A percentile compares a stretch with the other conserved stretches of the same genome.
Conservation (phyloP, 2,113 vertebrate genomes). For the Mastomys natalensis region DNA sequence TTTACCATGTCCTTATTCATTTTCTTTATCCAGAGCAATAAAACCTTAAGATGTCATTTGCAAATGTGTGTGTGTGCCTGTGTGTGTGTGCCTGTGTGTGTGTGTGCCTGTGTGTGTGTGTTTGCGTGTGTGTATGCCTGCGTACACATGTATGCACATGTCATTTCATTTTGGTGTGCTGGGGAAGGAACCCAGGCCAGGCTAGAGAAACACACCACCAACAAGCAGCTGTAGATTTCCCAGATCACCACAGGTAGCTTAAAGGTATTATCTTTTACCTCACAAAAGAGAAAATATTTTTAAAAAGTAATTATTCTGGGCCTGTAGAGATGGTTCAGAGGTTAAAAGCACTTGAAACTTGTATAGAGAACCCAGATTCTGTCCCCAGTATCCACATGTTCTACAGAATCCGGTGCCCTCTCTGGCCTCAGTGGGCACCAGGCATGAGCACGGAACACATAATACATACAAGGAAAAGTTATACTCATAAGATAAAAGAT, state of each 20-base stretch:
- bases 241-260: neutral
- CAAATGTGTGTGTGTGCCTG: neutral
- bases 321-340: neutral
- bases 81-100: no score
- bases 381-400: neutral
- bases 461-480: neutral
- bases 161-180: neutral
- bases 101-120: no score
- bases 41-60: neutral
- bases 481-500: no score
- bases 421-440: neutral
- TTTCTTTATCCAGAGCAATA: neutral
- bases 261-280: neutral
- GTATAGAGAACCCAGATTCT: neutral
- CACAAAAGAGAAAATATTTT: neutral
- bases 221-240: neutral
- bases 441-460: neutral
- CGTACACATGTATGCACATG: no score
- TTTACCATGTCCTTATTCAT: neutral
- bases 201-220: neutral
- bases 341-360: neutral
- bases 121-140: no score
- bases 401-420: neutral
- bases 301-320: neutral
- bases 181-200: neutral